Conservation (phyloP, 2,888 invertebrate genomes). For the Ctenicera cuprea region DNA sequence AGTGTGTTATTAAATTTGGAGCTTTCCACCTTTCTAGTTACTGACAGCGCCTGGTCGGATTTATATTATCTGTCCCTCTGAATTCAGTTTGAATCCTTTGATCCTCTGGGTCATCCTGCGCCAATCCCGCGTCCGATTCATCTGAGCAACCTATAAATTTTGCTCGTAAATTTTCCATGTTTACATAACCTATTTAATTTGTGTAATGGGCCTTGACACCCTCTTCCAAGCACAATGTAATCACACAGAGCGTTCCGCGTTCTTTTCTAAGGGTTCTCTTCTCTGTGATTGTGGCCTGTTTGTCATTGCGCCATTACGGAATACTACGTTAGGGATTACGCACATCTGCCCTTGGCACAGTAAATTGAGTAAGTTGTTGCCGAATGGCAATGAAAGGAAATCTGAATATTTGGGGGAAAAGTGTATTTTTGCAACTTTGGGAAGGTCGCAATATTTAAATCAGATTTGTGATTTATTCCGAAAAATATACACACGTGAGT, state of each 20-base stretch:
- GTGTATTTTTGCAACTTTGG: neutral
- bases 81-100: slow-evolving; percentile 9
- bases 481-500: too few species aligned
- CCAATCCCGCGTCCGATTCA: slow-evolving; percentile 1
- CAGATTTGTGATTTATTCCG: too few species aligned
- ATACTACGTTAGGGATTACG: slow-evolving; percentile 25
- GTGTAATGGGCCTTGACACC: slow-evolving; percentile 61
- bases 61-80: slow-evolving; percentile 12
- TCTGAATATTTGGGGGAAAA: neutral
- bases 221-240: slow-evolving; percentile 42
- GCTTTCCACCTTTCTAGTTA: slow-evolving; percentile 26
- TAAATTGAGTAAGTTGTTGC: slow-evolving; percentile 33
- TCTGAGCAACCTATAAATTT: slow-evolving; percentile 20
- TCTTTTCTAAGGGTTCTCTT: slow-evolving; percentile 39
- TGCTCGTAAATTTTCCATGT: slow-evolving; percentile 45
- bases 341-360: slow-evolving; percentile 34
- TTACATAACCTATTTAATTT: slow-evolving; percentile 60
- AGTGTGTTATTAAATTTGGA: slow-evolving; percentile 19
- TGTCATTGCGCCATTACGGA: slow-evolving; percentile 33
- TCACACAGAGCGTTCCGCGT: slow-evolving; percentile 28
- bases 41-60: slow-evolving; percentile 25
- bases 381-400: neutral
- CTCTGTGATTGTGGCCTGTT: slow-evolving; percentile 43
- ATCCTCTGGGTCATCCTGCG: too few species aligned
- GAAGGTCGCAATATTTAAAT: too few species aligned